Base-by-base conservation (phyloP, 2,888 invertebrate species). In the Pachliopta kotzebuea region DNA sequence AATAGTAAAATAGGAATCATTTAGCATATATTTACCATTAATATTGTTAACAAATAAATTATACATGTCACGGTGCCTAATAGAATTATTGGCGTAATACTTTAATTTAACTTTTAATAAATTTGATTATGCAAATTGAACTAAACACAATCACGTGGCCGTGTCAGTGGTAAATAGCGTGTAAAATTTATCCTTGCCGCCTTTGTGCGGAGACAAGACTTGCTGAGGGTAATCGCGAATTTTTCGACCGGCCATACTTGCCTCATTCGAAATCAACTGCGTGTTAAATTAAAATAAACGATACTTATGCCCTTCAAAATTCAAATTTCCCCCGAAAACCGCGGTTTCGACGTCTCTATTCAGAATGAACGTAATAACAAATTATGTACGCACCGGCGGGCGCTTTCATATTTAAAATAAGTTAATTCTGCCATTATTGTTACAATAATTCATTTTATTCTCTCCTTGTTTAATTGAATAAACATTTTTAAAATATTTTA, bases 331-430 rank as follows among this genome's bases (percentile, higher is more conserved):
- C 74, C 77, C 80, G 80, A 77, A 80, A 77, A 79, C 75, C 83
- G 88, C 82, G 89, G 90, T 89, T 88, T 86, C 77, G 83, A 89
- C 79, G 80, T 88, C 89, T 90, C 84, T 85, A 90, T 90, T 83
- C 80, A 80, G 83, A 85, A 81, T 86, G 80, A 72, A 79, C 81
- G 88, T 84, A 84, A 84, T 77, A 76, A 77, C 75, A 77, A 73
- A 83, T 88, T 84, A 76, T 84, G 66, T 67, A 80, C 83, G 90
- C 87, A 71, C 72, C 80, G 82, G 70, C 74, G 80, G 73, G 64
- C 71, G 70, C 79, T 80, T 88, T 90, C 80, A 85, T 85, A 85
- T 85, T 86, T 74, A 81, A 83, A 85, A 80, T 77, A 72, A 68
- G 71, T 72, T 70, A 75, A 77, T 75, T 73, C 76, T 70, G 76